These are phyloP conservation scores for Drymodes brunneopygia DNA, from an alignment of 2,113 vertebrate species.

Conservation along the genomic window DNA sequence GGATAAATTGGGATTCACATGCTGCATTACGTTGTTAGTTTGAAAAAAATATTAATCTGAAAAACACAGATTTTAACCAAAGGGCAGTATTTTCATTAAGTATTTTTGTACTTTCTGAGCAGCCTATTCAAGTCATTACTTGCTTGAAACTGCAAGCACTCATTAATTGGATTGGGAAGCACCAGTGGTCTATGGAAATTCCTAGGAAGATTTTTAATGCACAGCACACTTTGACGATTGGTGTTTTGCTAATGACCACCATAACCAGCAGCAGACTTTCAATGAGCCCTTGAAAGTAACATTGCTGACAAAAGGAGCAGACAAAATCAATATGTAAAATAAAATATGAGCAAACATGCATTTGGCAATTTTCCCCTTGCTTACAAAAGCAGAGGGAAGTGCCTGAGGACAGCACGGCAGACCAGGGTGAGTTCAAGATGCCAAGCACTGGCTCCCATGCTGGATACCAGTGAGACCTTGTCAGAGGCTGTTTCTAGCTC, in stretches of 20 bases:
- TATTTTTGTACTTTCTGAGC: accelerated
- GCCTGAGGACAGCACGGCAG: neutral
- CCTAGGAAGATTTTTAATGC: neutral
- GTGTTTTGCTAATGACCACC: neutral
- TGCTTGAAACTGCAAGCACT: neutral
- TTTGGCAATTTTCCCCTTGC: neutral
- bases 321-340: neutral
- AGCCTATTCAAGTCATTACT: neutral
- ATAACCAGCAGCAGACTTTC: neutral
- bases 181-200: neutral
- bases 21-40: neutral
- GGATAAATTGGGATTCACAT: neutral
- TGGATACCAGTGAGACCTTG: neutral
- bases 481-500: neutral
- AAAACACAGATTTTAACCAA: neutral
- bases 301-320: neutral
- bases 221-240: neutral
- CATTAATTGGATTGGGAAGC: neutral
- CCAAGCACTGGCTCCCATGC: accelerated
- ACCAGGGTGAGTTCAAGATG: neutral
- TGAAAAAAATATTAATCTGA: neutral
- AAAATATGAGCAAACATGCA: accelerated
- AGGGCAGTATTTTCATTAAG: neutral
- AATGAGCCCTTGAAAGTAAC: neutral
- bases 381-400: neutral